Evolutionary conservation across 2,888 invertebrate genomes (phyloP), one percentile per base, ranked within the genome.

Genomic region (Diploptera punctata): DNA sequence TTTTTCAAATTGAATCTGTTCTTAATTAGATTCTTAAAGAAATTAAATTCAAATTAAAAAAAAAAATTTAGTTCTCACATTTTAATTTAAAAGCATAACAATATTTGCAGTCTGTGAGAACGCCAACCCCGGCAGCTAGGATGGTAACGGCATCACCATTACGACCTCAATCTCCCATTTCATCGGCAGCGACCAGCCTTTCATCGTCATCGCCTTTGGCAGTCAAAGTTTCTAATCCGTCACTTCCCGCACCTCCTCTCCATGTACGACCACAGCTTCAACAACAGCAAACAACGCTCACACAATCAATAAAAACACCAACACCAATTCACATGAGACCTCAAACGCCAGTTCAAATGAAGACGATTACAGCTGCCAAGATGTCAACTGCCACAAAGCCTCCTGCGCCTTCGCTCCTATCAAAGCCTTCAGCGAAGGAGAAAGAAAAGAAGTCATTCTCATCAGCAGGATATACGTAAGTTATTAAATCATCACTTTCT

Each of bases 401-500:
- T n/a, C 71, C 71, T 13, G 52, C 74, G 19, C 73, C 75, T 13
- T 71, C 74, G n/a, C 67, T 75, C 24, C 57, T 74, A 43, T 70
- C 75, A 19, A 79, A 90, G 82, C 88, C 91, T 10, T 83, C 90
- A 38, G 85, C 89, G 77, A 92, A 91, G 84, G 93, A 93, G 78
- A 93, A 92, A 80, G 92, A 93, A 79, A 93, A 92, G 82, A 91
- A 90, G 79, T 83, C 87, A 43, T 87, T 87, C 80, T 87, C 89
- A 69, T 86, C 87, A 43, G 84, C 85, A 61, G 85, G 84, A 75
- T 84, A 85, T 77, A 83, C 84, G 85, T 85, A 77, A 81, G 82
- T 80, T 65, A 26, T 38, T 21, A 7, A 33, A n/a, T n/a, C n/a
- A n/a, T n/a, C n/a, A n/a, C n/a, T n/a, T n/a, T n/a, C n/a, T n/a